Conservation (phyloP, 1,140 invertebrate species). For the Neotoxoptera formosana region DNA sequence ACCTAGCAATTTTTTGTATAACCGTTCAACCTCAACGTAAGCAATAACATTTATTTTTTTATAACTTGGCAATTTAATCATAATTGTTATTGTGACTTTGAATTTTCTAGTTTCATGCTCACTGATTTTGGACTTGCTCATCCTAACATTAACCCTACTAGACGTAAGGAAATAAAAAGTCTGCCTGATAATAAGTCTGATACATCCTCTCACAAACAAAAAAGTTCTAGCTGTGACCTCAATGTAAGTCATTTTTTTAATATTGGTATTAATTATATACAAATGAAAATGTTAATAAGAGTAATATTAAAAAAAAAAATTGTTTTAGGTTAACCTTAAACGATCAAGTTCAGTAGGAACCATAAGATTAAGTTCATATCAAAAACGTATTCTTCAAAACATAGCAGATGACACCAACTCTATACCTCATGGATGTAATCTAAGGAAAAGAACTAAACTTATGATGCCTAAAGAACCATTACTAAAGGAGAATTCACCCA, state of each 20-base stretch:
- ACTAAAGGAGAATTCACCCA: conserved; percentile 58
- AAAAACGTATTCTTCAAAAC: conserved; percentile 54
- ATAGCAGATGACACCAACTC: conserved; percentile 47
- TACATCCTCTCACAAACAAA: neutral
- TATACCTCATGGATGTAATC: conserved; percentile 42
- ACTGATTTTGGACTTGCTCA: conserved; percentile 93
- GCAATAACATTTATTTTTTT: conserved; percentile 59
- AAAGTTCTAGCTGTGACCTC: conserved; percentile 22
- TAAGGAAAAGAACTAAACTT: conserved; percentile 53
- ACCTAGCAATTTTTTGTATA: conserved; percentile 90
- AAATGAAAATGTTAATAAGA: neutral
- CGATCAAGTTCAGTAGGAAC: conserved; percentile 35
- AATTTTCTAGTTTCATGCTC: conserved; percentile 70
- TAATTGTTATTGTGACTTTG: neutral
- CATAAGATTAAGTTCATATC: conserved; percentile 36
- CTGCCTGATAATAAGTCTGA: neutral
- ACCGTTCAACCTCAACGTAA: conserved; percentile 77
- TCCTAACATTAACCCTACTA: conserved; percentile 26
- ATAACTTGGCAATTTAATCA: neutral
- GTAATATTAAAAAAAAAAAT: neutral
- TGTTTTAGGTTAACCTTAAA: conserved; percentile 4
- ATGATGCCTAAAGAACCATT: conserved; percentile 56
- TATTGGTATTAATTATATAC: neutral
- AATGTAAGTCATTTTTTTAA: neutral
- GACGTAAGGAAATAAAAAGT: conserved; percentile 29